Evolutionary conservation across 2,113 vertebrate species (phyloP).

Genomic region (Ctenodactylus gundi): DNA sequence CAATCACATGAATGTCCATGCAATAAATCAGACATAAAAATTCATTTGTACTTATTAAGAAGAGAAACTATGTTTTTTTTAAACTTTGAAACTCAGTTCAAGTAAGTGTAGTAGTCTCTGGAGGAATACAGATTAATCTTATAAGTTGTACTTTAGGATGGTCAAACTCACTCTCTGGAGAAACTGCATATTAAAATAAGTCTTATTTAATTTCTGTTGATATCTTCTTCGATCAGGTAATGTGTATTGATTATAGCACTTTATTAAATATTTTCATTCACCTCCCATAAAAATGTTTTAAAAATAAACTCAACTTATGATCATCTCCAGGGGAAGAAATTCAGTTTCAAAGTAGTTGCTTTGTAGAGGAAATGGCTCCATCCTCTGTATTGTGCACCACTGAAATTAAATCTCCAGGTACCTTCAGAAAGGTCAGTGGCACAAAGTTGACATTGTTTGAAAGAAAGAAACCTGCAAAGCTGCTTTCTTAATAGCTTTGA

Average conservation of each 20-base stretch:
- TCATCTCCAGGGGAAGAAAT: constrained; percentile 17
- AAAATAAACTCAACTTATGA: neutral
- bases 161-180: neutral
- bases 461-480: constrained; percentile 43
- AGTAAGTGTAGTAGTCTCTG: neutral
- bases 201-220: neutral
- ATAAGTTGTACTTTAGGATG: neutral
- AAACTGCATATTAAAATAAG: neutral
- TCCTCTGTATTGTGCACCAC: neutral
- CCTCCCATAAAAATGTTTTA: neutral
- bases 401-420: constrained; percentile 18
- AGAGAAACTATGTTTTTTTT: neutral
- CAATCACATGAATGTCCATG: neutral
- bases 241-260: neutral
- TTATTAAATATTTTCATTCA: neutral
- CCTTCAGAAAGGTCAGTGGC: neutral
- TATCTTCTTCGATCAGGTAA: neutral
- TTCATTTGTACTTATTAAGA: neutral
- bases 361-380: neutral
- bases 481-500: neutral
- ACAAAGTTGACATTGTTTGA: constrained; percentile 27
- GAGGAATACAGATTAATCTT: neutral
- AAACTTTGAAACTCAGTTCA: neutral
- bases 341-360: neutral
- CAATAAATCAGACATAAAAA: neutral